Evolutionary conservation across 30 jellyfish, hydroid and myxozoan genomes (phyloP), one percentile per base, ranked within the genome.

Genomic region (Nemopilema nomurai): DNA sequence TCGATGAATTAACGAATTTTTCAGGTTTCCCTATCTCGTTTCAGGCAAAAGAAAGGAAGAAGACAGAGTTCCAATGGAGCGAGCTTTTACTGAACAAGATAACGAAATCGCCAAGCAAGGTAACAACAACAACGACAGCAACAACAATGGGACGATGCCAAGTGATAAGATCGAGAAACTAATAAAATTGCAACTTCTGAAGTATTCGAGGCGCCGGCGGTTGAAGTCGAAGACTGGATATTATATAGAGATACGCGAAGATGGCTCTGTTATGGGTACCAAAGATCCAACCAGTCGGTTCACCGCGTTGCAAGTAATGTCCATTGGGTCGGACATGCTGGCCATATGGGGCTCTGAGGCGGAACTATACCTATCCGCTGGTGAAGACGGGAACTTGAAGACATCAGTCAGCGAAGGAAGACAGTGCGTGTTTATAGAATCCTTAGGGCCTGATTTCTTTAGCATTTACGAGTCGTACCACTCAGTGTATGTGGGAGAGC

Each of bases 291-390:
- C 78, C 21, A 89, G 91, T 62, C 99, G 97, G 3, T 94, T 72
- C 69, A 84, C 96, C 27, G 95, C 91, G 29, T 78, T 94, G 79
- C 99, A 94, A 62, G 95, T 94, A 0, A 76, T 94, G 91, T 94
- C 99, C 0, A 94, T 94, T 33, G 99, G 99, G 29, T 94, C 99
- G 30, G 99, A 94, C 70, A 94, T 94, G 99, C 84, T 94, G 67
- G 99, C 99, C 20, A 74, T 94, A 18, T 94, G 99, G 99, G 99
- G 99, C 25, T 83, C 97, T 28, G 90, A 85, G 51, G 99, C 99
- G 4, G 94, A 97, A 52, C 80, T 84, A 76, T 94, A 94, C 85
- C 52, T 94, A 26, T 97, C 99, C 22, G 96, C 90, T 1, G 74
- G 67, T 70, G 73, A 92, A 8, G 97, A 92, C 31, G 99, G 99